Evolutionary conservation across 2,888 invertebrate genomes (phyloP).

Genomic region (Nymphalis c-album): DNA sequence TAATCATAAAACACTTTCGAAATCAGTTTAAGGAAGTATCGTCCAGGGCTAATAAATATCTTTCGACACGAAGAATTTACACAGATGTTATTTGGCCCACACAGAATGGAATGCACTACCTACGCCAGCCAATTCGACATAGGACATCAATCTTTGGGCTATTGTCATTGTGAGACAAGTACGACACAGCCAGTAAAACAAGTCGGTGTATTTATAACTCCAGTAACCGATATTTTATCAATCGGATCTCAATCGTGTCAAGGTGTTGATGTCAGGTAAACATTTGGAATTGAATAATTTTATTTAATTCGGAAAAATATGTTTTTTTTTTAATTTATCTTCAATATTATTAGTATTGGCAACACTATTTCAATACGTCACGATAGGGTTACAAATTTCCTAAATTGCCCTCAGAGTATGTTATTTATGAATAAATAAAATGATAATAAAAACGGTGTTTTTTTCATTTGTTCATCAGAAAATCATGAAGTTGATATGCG

Average conservation of each 20-base stretch:
- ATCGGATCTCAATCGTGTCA: slow-evolving; percentile 2
- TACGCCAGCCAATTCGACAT: slow-evolving; percentile 54
- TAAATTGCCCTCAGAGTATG: too few species aligned
- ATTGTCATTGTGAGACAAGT: slow-evolving; percentile 45
- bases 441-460: too few species aligned
- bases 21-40: slow-evolving; percentile 45
- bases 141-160: slow-evolving; percentile 52
- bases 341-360: too few species aligned
- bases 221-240: slow-evolving; percentile 24
- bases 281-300: background rate
- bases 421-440: too few species aligned
- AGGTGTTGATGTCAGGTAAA: background rate
- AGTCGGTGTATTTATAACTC: slow-evolving; percentile 30
- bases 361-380: too few species aligned
- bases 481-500: too few species aligned
- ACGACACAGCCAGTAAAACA: slow-evolving; percentile 30
- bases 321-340: background rate
- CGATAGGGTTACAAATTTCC: too few species aligned
- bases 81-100: slow-evolving; percentile 66
- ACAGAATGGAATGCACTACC: slow-evolving; percentile 63
- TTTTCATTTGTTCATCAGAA: too few species aligned
- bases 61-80: slow-evolving; percentile 55
- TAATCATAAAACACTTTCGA: slow-evolving; percentile 33
- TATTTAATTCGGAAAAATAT: too few species aligned
- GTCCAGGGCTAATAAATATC: slow-evolving; percentile 45